Evolutionary conservation across 1,140 invertebrate species (phyloP).

Genomic region (Oedothorax gibbosus): DNA sequence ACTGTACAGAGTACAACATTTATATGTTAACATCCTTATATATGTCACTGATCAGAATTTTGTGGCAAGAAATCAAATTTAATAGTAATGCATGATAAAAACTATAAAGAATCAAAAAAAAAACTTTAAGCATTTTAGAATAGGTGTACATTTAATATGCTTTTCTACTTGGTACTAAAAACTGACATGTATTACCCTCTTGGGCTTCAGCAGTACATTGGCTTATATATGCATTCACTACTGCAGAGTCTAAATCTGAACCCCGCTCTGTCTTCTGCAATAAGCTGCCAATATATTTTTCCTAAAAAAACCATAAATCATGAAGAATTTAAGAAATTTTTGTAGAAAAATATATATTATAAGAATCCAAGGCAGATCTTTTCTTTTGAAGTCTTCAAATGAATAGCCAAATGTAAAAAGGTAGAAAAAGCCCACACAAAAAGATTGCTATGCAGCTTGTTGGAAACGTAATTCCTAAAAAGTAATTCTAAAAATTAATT

Average conservation of each 20-base stretch:
- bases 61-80: too few species aligned
- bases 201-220: conserved; percentile 81
- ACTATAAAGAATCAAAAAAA: not conserved
- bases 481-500: too few species aligned
- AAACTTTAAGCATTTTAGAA: not conserved
- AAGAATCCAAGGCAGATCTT: too few species aligned
- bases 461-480: too few species aligned
- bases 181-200: conserved; percentile 71
- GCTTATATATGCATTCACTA: conserved; percentile 76
- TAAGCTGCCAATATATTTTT: conserved; percentile 67
- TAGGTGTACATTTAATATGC: too few species aligned
- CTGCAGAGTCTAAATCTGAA: conserved; percentile 75
- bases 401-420: too few species aligned
- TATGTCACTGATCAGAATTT: too few species aligned
- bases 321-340: not conserved
- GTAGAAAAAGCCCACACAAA: too few species aligned
- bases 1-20: not conserved
- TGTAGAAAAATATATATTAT: too few species aligned
- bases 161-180: not conserved
- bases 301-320: conserved; percentile 10
- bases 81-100: too few species aligned
- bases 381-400: too few species aligned
- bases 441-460: too few species aligned
- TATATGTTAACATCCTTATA: not conserved
- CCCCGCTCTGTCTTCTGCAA: conserved; percentile 70